Evolutionary conservation across 1,140 invertebrate species (phyloP), one percentile per base, ranked within the genome.

Genomic region (Apis cerana): DNA sequence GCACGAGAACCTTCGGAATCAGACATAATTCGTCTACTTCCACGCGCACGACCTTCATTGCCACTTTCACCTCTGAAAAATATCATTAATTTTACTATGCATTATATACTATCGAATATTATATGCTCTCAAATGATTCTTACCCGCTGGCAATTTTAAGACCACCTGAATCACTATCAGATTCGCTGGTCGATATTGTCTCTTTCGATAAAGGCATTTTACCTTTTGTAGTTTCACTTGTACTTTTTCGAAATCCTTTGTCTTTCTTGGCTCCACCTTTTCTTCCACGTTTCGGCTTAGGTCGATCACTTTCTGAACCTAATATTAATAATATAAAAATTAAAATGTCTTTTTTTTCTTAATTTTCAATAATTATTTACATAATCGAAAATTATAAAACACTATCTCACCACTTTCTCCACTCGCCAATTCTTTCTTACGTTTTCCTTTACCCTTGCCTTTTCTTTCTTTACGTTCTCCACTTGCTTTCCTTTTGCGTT

Each of bases 121-220:
- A 11, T 2, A 0, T 80, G 9, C 15, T 43, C 10, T 5, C 11
- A 19, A 74, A 48, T 71, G 27, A 43, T 52, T 92, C 94, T 92
- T 91, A 95, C 95, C 95, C 95, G 85, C 95, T 95, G 9, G 94
- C 94, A 85, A 95, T 95, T 89, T 95, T 96, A 74, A 95, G 95
- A 82, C 95, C 95, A 80, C 94, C 94, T 64, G 95, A 94, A 88
- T 98, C 97, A 70, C 97, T 98, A 72, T 98, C 98, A 1, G 97
- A 98, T 90, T 99, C 98, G 88, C 97, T 98, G 0, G 98, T 98
- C 0, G 98, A 99, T 80, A 99, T 99, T 1, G 98, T 98, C 83
- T 97, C 98, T 93, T 99, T 99, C 0, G 98, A 99, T 0, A 99
- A 96, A 89, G 99, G 97, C 91, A 96, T 95, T 69, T 98, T 97